Evolutionary conservation across 2,888 invertebrate genomes (phyloP).

Genomic region (Pomacea canaliculata): DNA sequence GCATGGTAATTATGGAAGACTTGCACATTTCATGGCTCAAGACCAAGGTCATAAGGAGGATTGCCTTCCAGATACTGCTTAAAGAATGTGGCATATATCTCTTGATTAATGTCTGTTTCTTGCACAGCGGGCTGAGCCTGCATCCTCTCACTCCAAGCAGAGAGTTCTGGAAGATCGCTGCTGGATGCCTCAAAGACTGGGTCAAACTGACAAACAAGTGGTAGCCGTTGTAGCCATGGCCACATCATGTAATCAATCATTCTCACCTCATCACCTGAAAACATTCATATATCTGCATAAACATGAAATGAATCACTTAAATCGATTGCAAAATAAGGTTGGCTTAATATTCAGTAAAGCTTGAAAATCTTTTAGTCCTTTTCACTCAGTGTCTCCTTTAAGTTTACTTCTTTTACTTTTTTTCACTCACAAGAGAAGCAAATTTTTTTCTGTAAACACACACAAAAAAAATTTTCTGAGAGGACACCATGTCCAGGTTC

Average conservation of each 20-base stretch:
- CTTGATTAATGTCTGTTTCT: conserved; percentile 33
- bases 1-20: no score
- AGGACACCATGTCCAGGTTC: no score
- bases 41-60: conserved; percentile 45
- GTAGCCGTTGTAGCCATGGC: conserved; percentile 57
- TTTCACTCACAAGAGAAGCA: no score
- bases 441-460: no score
- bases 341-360: no score
- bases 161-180: conserved; percentile 39
- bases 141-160: conserved; percentile 46
- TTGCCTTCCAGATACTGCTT: conserved; percentile 25
- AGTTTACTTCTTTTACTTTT: no score
- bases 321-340: no score
- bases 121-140: conserved; percentile 44
- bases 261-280: conserved; percentile 38
- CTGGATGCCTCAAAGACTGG: conserved; percentile 27
- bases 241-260: conserved; percentile 56
- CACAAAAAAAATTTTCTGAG: no score
- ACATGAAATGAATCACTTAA: no score
- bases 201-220: conserved; percentile 24
- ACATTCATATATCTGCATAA: background rate
- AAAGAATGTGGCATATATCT: conserved; percentile 35
- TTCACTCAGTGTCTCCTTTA: no score
- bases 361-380: no score
- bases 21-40: conserved; percentile 21